Evolutionary conservation across 2,113 vertebrate genomes (phyloP), one percentile per base, ranked within the genome.

Genomic region (Apaloderma vittatum): DNA sequence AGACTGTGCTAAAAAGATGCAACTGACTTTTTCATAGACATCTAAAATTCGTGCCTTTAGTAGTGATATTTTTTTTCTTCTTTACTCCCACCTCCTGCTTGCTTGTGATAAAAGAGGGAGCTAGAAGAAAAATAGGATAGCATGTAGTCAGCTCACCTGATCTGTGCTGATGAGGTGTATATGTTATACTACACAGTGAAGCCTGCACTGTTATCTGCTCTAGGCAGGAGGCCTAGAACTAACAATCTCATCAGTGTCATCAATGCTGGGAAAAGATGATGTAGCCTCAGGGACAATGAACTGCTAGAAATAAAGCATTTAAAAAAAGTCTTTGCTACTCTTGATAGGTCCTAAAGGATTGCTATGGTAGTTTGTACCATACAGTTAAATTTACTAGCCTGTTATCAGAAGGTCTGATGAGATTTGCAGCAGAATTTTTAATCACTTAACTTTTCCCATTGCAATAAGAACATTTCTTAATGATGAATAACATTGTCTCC

Each of bases 361-460:
- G 59, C 80, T 94, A 51, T 49, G 65, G 67, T 92, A 70, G 54
- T 36, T 61, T 36, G 7, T 71, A 76, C 45, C 63, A 80, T n/a
- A 65, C 29, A 90, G 81, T 87, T 90, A 94, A 90, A 95, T 94
- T 95, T 63, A 48, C 72, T 85, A 84, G 70, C 23, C 30, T 40
- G 54, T 26, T 81, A n/a, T 67, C 15, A 34, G 88, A 73, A 90
- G 68, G 87, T 61, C 62, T 93, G 66, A 84, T 55, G 70, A 32
- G 40, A 59, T 90, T 92, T 90, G 79, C 70, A 49, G 34, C 37
- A 87, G 80, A 94, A 94, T 71, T 87, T 93, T 92, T 88, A 90
- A 89, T 90, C 68, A 55, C 68, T 96, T 90, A 90, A 58, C 80
- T 86, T 93, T 96, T 95, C 86, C 84, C 61, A 75, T 20, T 89